These are phyloP conservation scores for Prinia subflava DNA, from an alignment of 2,113 vertebrate genomes.

Conservation along the genomic window DNA sequence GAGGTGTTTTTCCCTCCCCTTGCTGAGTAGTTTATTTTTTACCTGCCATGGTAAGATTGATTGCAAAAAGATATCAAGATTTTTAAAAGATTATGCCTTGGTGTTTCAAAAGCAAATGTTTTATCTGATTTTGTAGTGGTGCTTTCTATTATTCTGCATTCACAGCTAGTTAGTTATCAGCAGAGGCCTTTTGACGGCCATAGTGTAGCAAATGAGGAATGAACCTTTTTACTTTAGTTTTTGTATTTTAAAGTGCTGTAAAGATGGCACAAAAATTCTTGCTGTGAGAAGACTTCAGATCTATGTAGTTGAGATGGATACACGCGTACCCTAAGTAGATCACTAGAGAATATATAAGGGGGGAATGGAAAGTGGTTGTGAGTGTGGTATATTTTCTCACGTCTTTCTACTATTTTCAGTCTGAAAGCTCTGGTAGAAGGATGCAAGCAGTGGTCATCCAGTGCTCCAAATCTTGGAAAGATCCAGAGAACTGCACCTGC, in stretches of 20 bases:
- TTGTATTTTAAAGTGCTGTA: not conserved
- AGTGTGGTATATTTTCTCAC: not conserved
- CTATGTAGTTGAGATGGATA: not conserved
- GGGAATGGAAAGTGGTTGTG: not conserved
- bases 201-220: not conserved
- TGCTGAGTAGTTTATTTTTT: not conserved
- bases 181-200: not conserved
- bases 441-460: conserved; percentile 91
- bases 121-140: not conserved
- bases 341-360: not conserved
- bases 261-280: not conserved
- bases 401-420: conserved; percentile 61
- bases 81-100: not conserved
- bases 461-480: conserved; percentile 90
- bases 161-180: not conserved
- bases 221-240: not conserved
- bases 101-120: not conserved
- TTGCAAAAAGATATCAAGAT: not conserved
- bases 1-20: not conserved
- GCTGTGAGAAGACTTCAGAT: not conserved
- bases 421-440: conserved; percentile 85
- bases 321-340: not conserved
- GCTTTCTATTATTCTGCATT: not conserved
- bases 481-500: conserved; percentile 85
- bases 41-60: not conserved